Conservation (phyloP, 2,888 invertebrate species). For the Junonia oenone region DNA sequence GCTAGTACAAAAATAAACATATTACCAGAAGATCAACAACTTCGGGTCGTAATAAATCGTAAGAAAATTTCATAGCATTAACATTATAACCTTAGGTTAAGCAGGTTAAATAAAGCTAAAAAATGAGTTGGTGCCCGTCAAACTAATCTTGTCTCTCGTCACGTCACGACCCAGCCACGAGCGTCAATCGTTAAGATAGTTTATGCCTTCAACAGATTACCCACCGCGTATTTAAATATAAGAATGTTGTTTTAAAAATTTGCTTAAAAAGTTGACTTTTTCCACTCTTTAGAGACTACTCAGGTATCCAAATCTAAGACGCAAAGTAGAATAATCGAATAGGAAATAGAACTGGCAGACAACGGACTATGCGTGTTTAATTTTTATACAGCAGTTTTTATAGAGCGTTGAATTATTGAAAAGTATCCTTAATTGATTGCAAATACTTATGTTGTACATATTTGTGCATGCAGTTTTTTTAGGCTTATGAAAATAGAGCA, state of each 20-base stretch:
- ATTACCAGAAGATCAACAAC: background rate
- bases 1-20: background rate
- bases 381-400: too few relatives aligned
- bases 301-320: too few relatives aligned
- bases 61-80: background rate
- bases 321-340: too few relatives aligned
- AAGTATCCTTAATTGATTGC: too few relatives aligned
- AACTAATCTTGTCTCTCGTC: constrained; percentile 21
- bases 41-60: background rate
- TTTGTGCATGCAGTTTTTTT: too few relatives aligned
- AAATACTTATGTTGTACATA: too few relatives aligned
- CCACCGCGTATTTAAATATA: constrained; percentile 5
- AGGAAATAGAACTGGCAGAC: too few relatives aligned
- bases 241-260: background rate
- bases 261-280: background rate
- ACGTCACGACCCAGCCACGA: constrained; percentile 16
- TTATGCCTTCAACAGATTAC: constrained; percentile 21
- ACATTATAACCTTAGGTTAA: background rate
- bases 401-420: too few relatives aligned
- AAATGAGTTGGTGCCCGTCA: background rate
- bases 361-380: too few relatives aligned
- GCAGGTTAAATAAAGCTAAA: background rate
- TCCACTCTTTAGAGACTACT: background rate
- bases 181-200: constrained; percentile 23
- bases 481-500: too few relatives aligned